These are phyloP conservation scores for Heterotilapia buettikoferi DNA, from an alignment of 2,113 vertebrate species.

Conservation along the genomic window DNA sequence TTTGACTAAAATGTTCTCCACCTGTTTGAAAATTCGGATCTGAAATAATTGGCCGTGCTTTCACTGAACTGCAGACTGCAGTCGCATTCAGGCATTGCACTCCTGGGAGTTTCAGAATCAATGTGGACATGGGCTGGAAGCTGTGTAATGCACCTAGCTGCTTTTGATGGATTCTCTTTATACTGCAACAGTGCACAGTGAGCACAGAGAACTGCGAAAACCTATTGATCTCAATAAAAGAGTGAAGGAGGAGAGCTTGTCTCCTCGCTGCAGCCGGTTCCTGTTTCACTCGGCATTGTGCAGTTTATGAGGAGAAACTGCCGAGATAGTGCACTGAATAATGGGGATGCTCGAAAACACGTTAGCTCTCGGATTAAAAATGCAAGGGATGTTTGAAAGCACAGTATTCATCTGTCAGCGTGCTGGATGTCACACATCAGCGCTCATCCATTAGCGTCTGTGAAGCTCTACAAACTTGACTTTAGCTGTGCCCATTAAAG, in stretches of 20 bases:
- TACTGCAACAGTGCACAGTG: slow-evolving; percentile 29
- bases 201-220: slow-evolving; percentile 26
- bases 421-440: neutral
- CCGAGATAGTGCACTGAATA: neutral
- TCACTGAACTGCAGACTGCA: neutral
- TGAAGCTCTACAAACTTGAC: neutral
- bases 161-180: slow-evolving; percentile 38
- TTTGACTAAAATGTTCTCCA: neutral
- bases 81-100: neutral
- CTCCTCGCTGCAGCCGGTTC: slow-evolving; percentile 18
- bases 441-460: neutral
- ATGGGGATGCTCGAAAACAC: neutral
- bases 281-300: neutral
- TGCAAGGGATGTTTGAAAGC: neutral
- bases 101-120: neutral
- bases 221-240: slow-evolving; percentile 52
- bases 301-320: neutral
- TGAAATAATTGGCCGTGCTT: neutral
- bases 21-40: neutral
- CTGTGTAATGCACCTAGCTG: slow-evolving; percentile 32
- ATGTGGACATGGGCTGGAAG: neutral
- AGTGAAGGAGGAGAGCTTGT: neutral
- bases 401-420: neutral
- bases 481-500: neutral
- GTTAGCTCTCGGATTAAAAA: neutral